Base-by-base conservation (phyloP, 2,797 vertebrate species). In the Carduelis carduelis region DNA sequence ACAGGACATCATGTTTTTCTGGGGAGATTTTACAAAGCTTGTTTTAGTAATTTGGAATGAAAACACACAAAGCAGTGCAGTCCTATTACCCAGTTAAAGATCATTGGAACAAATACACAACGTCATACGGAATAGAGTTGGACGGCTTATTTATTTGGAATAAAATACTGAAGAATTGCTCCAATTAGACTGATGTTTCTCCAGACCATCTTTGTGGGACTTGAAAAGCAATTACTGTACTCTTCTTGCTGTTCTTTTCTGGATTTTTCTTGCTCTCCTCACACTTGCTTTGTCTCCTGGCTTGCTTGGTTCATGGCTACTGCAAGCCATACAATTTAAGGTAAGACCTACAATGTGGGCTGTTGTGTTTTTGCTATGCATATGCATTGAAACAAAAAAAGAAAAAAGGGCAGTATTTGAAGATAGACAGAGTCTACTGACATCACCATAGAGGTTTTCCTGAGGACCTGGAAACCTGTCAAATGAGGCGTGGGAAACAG, bases 141-240 rank as follows among this genome's bases (percentile, higher is more conserved):
- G 83, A 90, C 2, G 5, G 77, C 64, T 89, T 87, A 66, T 92
- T 93, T 95, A 81, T 96, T 93, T 91, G 59, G 63, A 94, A 68
- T 84, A 89, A 90, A 91, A 87, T 65, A 77, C 43, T 47, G 77
- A 90, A 90, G 75, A 87, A 81, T 88, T 83, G 53, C 24, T 90
- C 56, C 56, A 94, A 82, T 93, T 94, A 95, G 61, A 87, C 24
- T 89, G 89, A 87, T 84, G 34, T 90, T 95, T 86, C 70, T 87
- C 37, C 74, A 84, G 60, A 79, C 13, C 44, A 75, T 90, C 68
- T 80, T 20, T 69, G 61, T 20, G 52, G 16, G 37, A 60, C 80
- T 84, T 64, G 56, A 87, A 77, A 91, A 87, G 30, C 64, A 82
- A 69, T 76, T 75, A 34, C 19, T 39, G 2, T 81, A 20, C n/a